These are phyloP conservation scores for Holothuria glaberrima DNA, from an alignment of 35 echinoderm and acorn worm species.

Conservation along the genomic window DNA sequence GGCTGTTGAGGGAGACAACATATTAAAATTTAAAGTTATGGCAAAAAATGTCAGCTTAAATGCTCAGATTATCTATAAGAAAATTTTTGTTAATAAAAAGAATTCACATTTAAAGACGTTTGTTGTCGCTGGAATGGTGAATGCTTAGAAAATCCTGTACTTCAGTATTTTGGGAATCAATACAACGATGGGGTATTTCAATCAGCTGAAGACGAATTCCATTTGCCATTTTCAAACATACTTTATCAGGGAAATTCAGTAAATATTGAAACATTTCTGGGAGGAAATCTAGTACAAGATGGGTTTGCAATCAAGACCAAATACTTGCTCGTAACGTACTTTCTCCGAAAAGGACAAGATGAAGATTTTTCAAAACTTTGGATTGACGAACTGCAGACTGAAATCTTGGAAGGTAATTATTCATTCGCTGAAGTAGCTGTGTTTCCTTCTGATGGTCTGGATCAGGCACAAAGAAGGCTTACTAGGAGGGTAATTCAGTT, in stretches of 20 bases:
- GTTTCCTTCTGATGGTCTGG: slow-evolving; percentile 61
- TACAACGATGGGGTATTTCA: background rate
- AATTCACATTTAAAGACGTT: slow-evolving; percentile 19
- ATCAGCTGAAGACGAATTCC: slow-evolving; percentile 4
- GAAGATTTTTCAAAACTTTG: slow-evolving; percentile 30
- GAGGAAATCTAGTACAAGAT: background rate
- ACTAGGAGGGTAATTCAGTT: slow-evolving; percentile 55
- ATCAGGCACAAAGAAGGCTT: slow-evolving; percentile 43
- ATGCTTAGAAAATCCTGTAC: slow-evolving; percentile 67
- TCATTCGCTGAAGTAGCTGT: background rate
- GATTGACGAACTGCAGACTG: background rate
- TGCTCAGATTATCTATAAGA: background rate
- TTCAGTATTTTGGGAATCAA: background rate
- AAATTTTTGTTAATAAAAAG: background rate
- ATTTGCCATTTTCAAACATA: slow-evolving; percentile 4
- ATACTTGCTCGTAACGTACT: slow-evolving; percentile 1
- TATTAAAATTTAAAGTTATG: slow-evolving; percentile 58
- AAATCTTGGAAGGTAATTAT: background rate
- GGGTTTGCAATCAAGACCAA: background rate
- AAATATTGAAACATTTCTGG: background rate
- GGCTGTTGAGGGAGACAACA: slow-evolving; percentile 51
- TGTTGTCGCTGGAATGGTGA: slow-evolving; percentile 56
- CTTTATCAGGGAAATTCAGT: background rate
- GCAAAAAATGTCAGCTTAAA: slow-evolving; percentile 63
- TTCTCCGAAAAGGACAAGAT: slow-evolving; percentile 5